Evolutionary conservation across 2,888 invertebrate genomes (phyloP), one percentile per base, ranked within the genome.

Genomic region (Odontocerum albicorne): DNA sequence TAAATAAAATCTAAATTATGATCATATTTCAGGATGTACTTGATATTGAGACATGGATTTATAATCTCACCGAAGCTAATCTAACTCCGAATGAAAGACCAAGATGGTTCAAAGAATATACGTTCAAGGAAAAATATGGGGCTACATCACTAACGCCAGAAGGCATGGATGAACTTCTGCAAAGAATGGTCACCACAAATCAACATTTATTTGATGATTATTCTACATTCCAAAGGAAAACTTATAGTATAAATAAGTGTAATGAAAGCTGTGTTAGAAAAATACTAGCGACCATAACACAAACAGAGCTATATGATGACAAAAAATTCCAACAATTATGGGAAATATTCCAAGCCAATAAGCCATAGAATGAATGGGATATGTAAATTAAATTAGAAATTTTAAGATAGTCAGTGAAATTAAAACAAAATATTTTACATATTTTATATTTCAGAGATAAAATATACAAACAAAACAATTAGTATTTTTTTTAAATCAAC

Each of bases 41-140:
- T 8, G 39, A 49, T 40, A 31, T 49, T 55, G 78, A 85, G 3
- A 86, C 85, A 49, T 92, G 85, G 75, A 84, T 82, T 12, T 86
- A 87, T 67, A 89, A 93, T 68, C 68, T 94, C 33, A 87, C 87
- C 0, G 80, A 81, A 66, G 89, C 91, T 0, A 91, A 90, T 67
- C 66, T 78, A 8, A 71, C 74, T 1, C 79, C 82, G 0, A 65
- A 77, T 1, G 63, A 72, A 33, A 69, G 74, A 8, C 90, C 92
- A 0, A 72, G 73, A 4, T 92, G 92, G 92, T 82, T 78, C 65
- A 78, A 83, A 67, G 81, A 90, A 16, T 92, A 92, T 67, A 81
- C 85, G n/a, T 86, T 92, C 63, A 84, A 80, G 64, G 79, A 84
- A 43, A 82, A 81, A 4, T 92, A 85, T 64, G 77, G 75, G 8